Conservation (phyloP, 2,888 invertebrate genomes). For the Cabera pusaria region DNA sequence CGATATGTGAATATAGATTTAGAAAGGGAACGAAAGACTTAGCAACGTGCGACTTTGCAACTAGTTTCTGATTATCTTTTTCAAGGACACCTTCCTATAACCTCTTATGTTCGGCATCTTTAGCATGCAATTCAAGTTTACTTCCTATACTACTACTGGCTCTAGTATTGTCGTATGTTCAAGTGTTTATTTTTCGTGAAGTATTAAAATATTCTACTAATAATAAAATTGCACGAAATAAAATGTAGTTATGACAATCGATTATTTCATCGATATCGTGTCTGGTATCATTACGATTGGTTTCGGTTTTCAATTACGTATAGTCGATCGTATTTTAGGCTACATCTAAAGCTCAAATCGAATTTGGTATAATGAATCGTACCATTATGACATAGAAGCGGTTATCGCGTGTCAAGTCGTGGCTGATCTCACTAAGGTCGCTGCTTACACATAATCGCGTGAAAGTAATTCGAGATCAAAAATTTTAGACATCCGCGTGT, state of each 20-base stretch:
- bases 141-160: too few species aligned
- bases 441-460: constrained; percentile 43
- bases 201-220: too few species aligned
- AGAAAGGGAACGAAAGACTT: constrained; percentile 34
- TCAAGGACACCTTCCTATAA: too few species aligned
- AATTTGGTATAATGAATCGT: constrained; percentile 7
- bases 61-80: constrained; percentile 16
- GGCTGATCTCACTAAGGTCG: constrained; percentile 25
- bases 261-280: constrained; percentile 58
- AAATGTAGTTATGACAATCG: constrained; percentile 42
- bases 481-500: constrained; percentile 62
- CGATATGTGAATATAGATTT: constrained; percentile 40
- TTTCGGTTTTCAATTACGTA: constrained; percentile 51
- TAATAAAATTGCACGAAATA: constrained; percentile 42
- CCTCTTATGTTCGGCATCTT: too few species aligned
- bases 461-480: constrained; percentile 62
- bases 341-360: constrained; percentile 10
- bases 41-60: constrained; percentile 8
- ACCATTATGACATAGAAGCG: constrained; percentile 9
- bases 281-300: constrained; percentile 55
- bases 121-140: too few species aligned
- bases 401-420: constrained; percentile 14
- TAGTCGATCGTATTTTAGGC: constrained; percentile 23
- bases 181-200: too few species aligned
- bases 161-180: too few species aligned